These are phyloP conservation scores for Nebria brevicollis DNA, from an alignment of 2,888 invertebrate species.

Conservation along the genomic window DNA sequence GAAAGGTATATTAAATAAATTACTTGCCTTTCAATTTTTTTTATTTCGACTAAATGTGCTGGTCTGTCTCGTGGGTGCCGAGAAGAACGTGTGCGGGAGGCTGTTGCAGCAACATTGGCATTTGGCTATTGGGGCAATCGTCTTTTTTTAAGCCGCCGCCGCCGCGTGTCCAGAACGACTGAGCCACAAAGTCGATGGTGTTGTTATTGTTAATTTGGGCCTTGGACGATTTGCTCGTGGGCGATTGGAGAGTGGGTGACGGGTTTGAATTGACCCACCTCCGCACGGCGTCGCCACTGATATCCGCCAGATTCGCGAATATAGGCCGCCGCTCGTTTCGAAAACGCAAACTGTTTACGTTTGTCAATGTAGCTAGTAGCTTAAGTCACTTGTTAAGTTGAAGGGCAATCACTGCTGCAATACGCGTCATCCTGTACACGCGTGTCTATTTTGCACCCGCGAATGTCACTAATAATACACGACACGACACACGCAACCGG, in stretches of 20 bases:
- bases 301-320: slow-evolving; percentile 69
- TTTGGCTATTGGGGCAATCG: slow-evolving; percentile 56
- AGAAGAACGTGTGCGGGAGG: slow-evolving; percentile 62
- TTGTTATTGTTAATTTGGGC: slow-evolving; percentile 65
- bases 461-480: neutral
- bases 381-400: neutral
- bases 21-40: too few relatives aligned
- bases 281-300: slow-evolving; percentile 69
- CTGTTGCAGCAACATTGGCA: slow-evolving; percentile 73
- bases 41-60: too few relatives aligned
- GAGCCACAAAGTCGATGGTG: slow-evolving; percentile 64
- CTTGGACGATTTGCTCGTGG: neutral
- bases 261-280: slow-evolving; percentile 69
- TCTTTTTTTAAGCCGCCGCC: slow-evolving; percentile 50
- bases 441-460: neutral
- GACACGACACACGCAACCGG: neutral
- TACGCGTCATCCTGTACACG: neutral
- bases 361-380: neutral
- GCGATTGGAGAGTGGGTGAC: slow-evolving; percentile 64
- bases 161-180: slow-evolving; percentile 55
- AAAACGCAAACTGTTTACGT: too few relatives aligned
- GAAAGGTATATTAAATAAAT: too few relatives aligned
- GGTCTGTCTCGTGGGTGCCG: slow-evolving; percentile 63
- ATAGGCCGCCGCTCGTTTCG: slow-evolving; percentile 19
- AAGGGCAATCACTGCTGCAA: neutral